phyloP scores from a whole-genome alignment of 2,797 vertebrate species.

The Pseudochromis fuscus region DNA sequence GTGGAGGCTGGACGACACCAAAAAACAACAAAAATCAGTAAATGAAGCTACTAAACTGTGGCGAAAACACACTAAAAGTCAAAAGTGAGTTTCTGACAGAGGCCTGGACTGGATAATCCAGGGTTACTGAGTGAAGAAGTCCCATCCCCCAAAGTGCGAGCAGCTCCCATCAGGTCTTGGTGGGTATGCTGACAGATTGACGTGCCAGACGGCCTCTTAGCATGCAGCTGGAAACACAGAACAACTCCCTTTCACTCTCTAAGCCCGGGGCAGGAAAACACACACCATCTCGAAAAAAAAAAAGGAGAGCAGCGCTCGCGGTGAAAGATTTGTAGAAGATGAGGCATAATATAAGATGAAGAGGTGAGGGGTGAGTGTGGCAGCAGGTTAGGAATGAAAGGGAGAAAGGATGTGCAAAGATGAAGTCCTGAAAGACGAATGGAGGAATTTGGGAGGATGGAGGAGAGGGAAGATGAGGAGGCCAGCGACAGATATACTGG shows the following conservation, averaged over 20 bases:
- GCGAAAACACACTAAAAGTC: neutral
- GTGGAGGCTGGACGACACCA: too few relatives aligned
- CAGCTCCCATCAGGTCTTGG: constrained; percentile 28
- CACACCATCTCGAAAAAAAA: too few relatives aligned
- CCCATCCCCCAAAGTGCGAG: neutral
- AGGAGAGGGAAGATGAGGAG: constrained; percentile 10
- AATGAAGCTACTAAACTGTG: neutral
- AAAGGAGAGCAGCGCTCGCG: neutral
- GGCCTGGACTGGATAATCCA: constrained; percentile 32
- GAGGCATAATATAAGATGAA: constrained; percentile 9
- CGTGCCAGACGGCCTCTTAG: constrained; percentile 45
- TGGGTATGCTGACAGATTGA: constrained; percentile 60
- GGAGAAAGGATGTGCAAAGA: neutral
- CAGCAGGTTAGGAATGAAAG: neutral
- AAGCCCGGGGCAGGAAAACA: constrained; percentile 32
- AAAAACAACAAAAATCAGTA: too few relatives aligned
- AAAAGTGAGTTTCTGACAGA: constrained; percentile 16
- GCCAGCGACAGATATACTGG: constrained; percentile 7
- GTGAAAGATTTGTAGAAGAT: constrained; percentile 43
- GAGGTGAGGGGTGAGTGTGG: neutral
- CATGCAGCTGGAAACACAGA: constrained; percentile 64
- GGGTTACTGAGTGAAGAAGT: constrained; percentile 37
- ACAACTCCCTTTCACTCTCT: constrained; percentile 17
- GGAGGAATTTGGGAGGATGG: constrained; percentile 11
- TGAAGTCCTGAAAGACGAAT: constrained; percentile 21